Percentiles rank a stretch among this genome's conserved stretches.
phyloP scores from a whole-genome alignment of 2,797 vertebrate species.

The Astyanax mexicanus region DNA sequence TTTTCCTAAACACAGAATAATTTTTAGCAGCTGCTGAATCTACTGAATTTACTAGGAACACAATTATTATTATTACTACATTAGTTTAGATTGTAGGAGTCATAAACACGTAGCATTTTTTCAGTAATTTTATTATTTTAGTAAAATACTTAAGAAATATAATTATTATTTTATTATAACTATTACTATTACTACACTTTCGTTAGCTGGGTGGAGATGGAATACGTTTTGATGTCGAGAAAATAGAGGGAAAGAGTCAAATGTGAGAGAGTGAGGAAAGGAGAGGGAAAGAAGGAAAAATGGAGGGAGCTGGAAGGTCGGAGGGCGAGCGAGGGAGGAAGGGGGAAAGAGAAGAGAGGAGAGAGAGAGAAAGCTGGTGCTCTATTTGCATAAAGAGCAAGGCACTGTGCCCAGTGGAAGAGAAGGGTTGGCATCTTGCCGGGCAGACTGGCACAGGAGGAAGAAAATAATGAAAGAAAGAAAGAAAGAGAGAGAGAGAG shows the following conservation, averaged over 20 bases:
- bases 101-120: no score
- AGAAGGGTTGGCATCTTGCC: conserved; percentile 81
- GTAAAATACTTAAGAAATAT: no score
- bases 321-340: neutral
- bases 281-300: neutral
- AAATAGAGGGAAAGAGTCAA: neutral
- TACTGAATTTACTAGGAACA: no score
- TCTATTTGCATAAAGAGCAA: conserved; percentile 83
- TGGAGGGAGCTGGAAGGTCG: conserved; percentile 20
- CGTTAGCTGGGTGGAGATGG: no score
- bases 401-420: conserved; percentile 81
- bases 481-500: conserved; percentile 58
- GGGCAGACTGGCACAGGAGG: conserved; percentile 77
- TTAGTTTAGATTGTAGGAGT: no score
- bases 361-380: conserved; percentile 65
- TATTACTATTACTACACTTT: no score
- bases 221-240: no score
- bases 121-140: no score
- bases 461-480: conserved; percentile 77
- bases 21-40: no score
- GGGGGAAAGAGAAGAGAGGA: conserved; percentile 29
- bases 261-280: neutral
- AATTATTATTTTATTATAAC: no score
- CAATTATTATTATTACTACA: no score
- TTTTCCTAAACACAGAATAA: no score